Evolutionary conservation across 2,797 vertebrate species (phyloP).

Genomic region (Paramormyrops hopkinsi): DNA sequence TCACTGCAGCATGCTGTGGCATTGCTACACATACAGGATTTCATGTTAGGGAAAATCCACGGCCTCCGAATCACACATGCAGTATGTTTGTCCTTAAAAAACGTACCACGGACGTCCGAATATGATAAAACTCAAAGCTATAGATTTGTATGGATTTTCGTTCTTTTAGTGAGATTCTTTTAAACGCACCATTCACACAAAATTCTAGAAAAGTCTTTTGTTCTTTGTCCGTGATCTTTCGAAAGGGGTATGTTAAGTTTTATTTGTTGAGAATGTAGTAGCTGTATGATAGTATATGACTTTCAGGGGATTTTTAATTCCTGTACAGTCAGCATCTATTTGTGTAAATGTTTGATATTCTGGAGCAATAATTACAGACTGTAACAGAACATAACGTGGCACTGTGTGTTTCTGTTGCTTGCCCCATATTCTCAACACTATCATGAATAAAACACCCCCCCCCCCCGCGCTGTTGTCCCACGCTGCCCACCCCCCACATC

Average conservation of each 20-base stretch:
- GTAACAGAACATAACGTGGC: background rate
- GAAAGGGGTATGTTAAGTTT: background rate
- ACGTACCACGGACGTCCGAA: background rate
- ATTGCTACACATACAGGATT: background rate
- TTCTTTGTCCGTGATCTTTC: background rate
- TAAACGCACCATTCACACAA: background rate
- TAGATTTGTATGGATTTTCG: background rate
- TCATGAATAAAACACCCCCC: background rate
- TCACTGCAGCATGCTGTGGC: background rate
- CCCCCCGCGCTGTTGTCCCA: background rate
- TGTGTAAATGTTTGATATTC: background rate
- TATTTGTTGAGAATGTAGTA: background rate
- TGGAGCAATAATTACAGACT: background rate
- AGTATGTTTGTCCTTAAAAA: background rate
- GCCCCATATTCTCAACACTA: background rate
- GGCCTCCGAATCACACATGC: background rate
- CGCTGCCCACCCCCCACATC: background rate
- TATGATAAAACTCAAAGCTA: background rate
- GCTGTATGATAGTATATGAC: background rate
- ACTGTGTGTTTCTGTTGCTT: background rate
- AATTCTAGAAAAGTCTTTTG: background rate
- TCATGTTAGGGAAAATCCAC: background rate
- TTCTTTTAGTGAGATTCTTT: background rate
- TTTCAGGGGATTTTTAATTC: background rate
- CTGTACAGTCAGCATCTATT: background rate